Percentiles rank a stretch among this genome's conserved stretches.
These are phyloP conservation scores for Liparis tanakae DNA, from an alignment of 2,797 vertebrate genomes.

Conservation along the genomic window DNA sequence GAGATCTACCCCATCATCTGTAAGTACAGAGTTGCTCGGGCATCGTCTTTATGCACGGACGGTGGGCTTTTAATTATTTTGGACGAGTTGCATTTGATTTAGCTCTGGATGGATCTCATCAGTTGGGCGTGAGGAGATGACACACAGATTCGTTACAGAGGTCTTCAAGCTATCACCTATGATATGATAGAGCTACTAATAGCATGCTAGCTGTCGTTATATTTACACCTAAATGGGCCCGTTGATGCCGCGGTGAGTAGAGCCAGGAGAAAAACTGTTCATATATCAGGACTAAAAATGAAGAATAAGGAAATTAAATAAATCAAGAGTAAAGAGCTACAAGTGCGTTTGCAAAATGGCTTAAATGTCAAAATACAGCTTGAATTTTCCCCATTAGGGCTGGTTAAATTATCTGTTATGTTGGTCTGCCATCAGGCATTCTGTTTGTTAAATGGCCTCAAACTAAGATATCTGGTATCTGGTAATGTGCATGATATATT, in stretches of 20 bases:
- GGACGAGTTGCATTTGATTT: constrained; percentile 61
- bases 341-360: constrained; percentile 53
- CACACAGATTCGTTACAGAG: constrained; percentile 57
- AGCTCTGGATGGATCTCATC: constrained; percentile 56
- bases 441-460: constrained; percentile 35
- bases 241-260: constrained; percentile 65
- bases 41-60: constrained; percentile 52
- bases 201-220: constrained; percentile 77
- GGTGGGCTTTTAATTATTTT: constrained; percentile 68
- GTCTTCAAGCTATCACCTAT: constrained; percentile 58
- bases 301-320: constrained; percentile 33
- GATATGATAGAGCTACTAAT: constrained; percentile 66
- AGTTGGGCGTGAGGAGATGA: constrained; percentile 74
- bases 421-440: constrained; percentile 23
- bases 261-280: constrained; percentile 81
- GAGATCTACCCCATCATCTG: constrained; percentile 78
- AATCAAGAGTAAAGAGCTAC: constrained; percentile 54
- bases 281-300: constrained; percentile 79
- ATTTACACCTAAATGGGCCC: constrained; percentile 78
- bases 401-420: constrained; percentile 23
- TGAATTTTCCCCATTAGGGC: neutral
- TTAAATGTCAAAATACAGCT: constrained; percentile 37
- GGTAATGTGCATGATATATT: constrained; percentile 31
- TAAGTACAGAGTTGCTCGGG: constrained; percentile 72
- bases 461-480: constrained; percentile 55